Conservation (phyloP, 2,113 vertebrate species). For the Podarcis raffonei region DNA sequence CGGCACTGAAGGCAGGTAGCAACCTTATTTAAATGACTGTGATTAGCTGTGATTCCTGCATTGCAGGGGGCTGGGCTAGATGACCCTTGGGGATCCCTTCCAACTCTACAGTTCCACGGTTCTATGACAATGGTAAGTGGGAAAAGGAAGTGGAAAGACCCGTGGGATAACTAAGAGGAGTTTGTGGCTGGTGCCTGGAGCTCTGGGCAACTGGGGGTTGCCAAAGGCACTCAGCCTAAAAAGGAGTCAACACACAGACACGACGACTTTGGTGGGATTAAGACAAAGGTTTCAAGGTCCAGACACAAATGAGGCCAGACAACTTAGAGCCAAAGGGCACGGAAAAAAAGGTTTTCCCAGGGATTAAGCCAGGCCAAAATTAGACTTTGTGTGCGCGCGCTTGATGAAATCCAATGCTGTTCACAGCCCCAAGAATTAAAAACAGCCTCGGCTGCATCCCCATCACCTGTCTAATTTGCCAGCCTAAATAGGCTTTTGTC, state of each 20-base stretch:
- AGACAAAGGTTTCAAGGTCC: not conserved
- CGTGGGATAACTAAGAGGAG: not conserved
- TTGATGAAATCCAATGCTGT: not conserved
- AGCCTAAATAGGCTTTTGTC: not conserved
- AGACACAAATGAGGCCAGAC: not conserved
- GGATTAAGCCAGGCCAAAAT: slow-evolving; percentile 1
- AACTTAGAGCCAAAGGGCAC: too few species aligned
- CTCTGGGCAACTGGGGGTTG: not conserved
- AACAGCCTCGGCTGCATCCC: not conserved
- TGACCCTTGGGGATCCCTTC: too few species aligned
- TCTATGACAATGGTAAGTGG: not conserved
- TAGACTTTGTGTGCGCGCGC: not conserved
- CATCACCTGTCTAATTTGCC: not conserved
- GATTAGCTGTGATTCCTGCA: too few species aligned
- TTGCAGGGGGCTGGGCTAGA: too few species aligned
- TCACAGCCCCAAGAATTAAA: not conserved
- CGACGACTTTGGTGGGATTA: not conserved
- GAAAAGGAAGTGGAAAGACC: too few species aligned
- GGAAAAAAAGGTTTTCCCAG: not conserved
- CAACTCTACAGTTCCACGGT: too few species aligned
- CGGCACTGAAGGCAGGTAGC: too few species aligned
- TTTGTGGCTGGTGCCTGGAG: not conserved
- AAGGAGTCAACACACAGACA: too few species aligned
- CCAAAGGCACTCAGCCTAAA: not conserved
- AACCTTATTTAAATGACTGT: too few species aligned